These are phyloP conservation scores for Lissonota sp. DNA, from an alignment of 2,888 invertebrate genomes.

Conservation along the genomic window DNA sequence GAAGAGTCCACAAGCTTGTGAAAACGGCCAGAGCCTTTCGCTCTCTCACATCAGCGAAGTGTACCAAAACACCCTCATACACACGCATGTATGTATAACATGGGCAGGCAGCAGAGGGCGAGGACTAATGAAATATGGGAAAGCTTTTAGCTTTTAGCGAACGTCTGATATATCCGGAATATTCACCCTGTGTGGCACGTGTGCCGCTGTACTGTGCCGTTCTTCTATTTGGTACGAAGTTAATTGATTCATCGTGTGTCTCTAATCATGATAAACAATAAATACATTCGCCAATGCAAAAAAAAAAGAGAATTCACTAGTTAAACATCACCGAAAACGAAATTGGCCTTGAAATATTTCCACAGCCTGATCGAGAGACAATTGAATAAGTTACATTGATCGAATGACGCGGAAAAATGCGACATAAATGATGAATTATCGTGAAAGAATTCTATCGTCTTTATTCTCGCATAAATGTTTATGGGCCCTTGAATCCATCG, in stretches of 20 bases:
- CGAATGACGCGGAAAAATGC: not conserved
- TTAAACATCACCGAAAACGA: too few species aligned
- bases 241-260: constrained; percentile 79
- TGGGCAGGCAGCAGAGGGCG: constrained; percentile 68
- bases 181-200: constrained; percentile 68
- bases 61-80: constrained; percentile 17
- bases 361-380: not conserved
- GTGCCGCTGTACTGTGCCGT: constrained; percentile 55
- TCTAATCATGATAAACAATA: constrained; percentile 79
- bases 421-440: not conserved
- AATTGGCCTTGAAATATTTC: not conserved
- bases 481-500: not conserved
- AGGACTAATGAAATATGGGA: constrained; percentile 81
- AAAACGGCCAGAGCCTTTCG: constrained; percentile 25
- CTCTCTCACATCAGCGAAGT: constrained; percentile 14
- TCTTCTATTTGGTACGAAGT: constrained; percentile 55
- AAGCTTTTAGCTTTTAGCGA: constrained; percentile 82
- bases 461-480: constrained; percentile 13
- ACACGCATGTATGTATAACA: constrained; percentile 1
- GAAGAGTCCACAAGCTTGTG: constrained; percentile 17
- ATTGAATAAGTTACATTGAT: not conserved
- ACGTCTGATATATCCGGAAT: constrained; percentile 79
- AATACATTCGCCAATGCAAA: constrained; percentile 71
- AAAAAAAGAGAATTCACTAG: constrained; percentile 3
- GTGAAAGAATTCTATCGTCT: constrained; percentile 65